Percentiles rank a stretch among this genome's conserved stretches.
Conservation (phyloP, 2,113 vertebrate genomes). For the Muscicapa adusta region DNA sequence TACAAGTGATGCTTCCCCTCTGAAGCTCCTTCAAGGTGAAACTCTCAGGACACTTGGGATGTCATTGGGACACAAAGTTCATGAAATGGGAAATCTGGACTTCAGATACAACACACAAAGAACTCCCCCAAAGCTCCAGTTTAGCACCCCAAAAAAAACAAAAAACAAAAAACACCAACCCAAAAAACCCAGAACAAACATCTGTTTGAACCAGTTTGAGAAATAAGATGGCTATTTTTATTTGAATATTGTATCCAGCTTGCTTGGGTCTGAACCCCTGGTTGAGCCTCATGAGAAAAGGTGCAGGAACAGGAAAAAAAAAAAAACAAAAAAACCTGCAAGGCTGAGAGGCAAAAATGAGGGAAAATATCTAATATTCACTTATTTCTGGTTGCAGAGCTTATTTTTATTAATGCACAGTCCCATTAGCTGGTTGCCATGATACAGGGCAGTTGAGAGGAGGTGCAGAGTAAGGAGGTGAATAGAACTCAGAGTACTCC, state of each 20-base stretch:
- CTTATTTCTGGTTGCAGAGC: conserved; percentile 10
- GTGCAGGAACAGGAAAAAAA: background rate
- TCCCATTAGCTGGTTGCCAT: conserved; percentile 23
- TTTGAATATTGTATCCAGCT: background rate
- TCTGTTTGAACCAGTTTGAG: background rate
- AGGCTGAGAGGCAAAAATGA: background rate
- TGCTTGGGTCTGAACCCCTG: background rate
- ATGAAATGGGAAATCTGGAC: background rate
- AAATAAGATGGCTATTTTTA: background rate
- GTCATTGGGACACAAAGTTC: background rate
- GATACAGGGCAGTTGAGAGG: background rate
- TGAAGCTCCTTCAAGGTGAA: background rate
- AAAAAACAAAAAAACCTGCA: rapidly evolving
- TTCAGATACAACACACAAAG: background rate
- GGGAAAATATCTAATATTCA: background rate
- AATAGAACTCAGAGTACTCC: background rate
- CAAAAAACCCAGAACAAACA: no score
- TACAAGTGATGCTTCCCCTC: background rate
- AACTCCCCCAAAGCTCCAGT: background rate
- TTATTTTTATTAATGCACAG: conserved; percentile 7
- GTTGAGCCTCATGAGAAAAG: background rate
- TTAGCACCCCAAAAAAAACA: background rate
- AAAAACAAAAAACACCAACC: no score
- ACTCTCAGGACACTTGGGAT: background rate
- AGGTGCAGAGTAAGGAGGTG: background rate